phyloP scores from a whole-genome alignment of 2,888 invertebrate genomes.

The Nephrotoma guestfalica region DNA sequence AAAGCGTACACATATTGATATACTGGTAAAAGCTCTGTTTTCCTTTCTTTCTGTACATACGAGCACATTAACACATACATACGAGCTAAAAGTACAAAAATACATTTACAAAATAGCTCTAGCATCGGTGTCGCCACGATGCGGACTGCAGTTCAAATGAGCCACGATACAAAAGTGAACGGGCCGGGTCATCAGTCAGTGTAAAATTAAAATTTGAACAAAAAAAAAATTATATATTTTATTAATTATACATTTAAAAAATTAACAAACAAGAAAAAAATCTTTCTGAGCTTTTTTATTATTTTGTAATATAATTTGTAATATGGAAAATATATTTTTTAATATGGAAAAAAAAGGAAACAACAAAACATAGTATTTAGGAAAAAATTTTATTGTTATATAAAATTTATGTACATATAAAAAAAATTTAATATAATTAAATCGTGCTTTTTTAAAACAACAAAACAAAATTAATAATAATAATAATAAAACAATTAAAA shows the following conservation, averaged over 20 bases:
- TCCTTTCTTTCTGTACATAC: neutral
- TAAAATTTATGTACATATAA: conserved; percentile 4
- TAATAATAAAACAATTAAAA: neutral
- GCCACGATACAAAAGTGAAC: conserved; percentile 26
- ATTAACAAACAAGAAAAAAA: neutral
- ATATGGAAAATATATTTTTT: neutral
- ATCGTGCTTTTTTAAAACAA: neutral
- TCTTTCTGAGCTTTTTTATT: neutral
- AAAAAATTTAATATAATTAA: neutral
- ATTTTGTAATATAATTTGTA: neutral
- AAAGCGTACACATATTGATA: neutral
- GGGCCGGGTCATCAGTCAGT: conserved; percentile 6
- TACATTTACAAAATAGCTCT: neutral
- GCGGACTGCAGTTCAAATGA: conserved; percentile 33
- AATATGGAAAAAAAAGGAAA: neutral
- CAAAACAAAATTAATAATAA: neutral
- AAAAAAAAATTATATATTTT: neutral
- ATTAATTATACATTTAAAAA: neutral
- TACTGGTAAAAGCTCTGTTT: neutral
- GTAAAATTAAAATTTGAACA: neutral
- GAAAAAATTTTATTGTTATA: neutral
- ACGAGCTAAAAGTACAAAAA: neutral
- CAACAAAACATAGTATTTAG: neutral
- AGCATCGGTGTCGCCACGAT: conserved; percentile 15
- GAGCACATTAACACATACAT: neutral